Percentiles rank a stretch among this genome's conserved stretches.
Evolutionary conservation across 2,888 invertebrate genomes (phyloP).

Genomic region (Thera obeliscata): DNA sequence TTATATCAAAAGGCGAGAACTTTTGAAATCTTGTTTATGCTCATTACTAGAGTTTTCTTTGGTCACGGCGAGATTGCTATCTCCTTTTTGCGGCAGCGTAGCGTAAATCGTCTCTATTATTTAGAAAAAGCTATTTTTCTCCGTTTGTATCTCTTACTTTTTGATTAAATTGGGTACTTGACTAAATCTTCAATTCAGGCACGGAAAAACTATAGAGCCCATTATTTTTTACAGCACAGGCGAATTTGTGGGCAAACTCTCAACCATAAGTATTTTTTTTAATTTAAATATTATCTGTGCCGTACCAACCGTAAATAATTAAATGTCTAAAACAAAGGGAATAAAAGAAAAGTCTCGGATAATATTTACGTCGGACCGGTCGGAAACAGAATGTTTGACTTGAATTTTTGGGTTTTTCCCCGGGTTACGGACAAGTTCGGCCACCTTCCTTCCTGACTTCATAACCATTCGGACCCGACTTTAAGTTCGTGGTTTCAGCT

Average conservation of each 20-base stretch:
- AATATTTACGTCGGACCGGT: conserved; percentile 72
- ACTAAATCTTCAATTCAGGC: not conserved
- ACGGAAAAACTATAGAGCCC: too few species aligned
- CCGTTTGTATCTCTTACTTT: not conserved
- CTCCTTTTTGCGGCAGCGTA: conserved; percentile 45
- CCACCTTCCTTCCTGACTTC: conserved; percentile 77
- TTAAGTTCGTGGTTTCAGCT: conserved; percentile 70
- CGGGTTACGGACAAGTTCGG: conserved; percentile 68
- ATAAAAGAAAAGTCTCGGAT: conserved; percentile 74
- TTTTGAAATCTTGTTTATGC: conserved; percentile 70
- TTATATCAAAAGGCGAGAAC: conserved; percentile 64
- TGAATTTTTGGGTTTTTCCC: conserved; percentile 71
- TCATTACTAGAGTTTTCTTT: conserved; percentile 60
- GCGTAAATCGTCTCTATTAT: conserved; percentile 35
- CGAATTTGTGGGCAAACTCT: not conserved
- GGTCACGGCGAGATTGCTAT: conserved; percentile 50
- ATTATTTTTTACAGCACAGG: too few species aligned
- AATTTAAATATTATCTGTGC: conserved; percentile 43
- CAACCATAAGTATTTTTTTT: conserved; percentile 37
- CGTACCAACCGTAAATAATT: conserved; percentile 64
- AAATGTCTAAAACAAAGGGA: conserved; percentile 75
- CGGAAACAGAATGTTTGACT: conserved; percentile 73
- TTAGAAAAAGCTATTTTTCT: conserved; percentile 3
- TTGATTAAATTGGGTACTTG: not conserved
- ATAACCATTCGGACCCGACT: conserved; percentile 69